Percentiles rank a stretch among this genome's conserved stretches.
Conservation (phyloP, 2,888 invertebrate genomes). For the Pasiphila rectangulata region DNA sequence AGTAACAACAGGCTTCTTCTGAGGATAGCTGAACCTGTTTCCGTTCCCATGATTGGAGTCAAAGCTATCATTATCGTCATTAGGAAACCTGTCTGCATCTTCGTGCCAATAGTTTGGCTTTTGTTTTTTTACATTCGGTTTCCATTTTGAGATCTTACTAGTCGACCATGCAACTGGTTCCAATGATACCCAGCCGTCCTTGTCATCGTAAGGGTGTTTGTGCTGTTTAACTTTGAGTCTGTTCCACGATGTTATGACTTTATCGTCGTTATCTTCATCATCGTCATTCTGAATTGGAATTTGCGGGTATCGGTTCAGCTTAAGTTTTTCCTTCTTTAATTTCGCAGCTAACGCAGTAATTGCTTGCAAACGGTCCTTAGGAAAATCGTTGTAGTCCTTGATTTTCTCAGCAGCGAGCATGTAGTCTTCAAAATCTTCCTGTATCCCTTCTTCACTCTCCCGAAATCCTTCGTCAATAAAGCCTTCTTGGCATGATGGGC, state of each 20-base stretch:
- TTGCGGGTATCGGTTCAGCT: slow-evolving; percentile 42
- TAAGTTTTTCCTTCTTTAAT: slow-evolving; percentile 70
- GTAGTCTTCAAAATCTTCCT: slow-evolving; percentile 81
- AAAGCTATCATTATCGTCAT: slow-evolving; percentile 38
- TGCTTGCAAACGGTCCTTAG: slow-evolving; percentile 68
- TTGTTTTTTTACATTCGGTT: slow-evolving; percentile 82
- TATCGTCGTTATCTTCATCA: slow-evolving; percentile 47
- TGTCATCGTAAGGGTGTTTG: slow-evolving; percentile 84
- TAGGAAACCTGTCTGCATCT: slow-evolving; percentile 56
- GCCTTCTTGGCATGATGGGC: slow-evolving; percentile 70
- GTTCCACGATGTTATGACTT: slow-evolving; percentile 75
- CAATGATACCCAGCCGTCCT: slow-evolving; percentile 88
- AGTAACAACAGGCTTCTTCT: slow-evolving; percentile 56
- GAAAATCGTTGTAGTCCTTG: slow-evolving; percentile 62
- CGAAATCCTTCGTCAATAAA: slow-evolving; percentile 52
- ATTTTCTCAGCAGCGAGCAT: slow-evolving; percentile 82
- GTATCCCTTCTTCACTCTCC: slow-evolving; percentile 62
- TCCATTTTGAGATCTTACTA: slow-evolving; percentile 90
- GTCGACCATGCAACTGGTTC: slow-evolving; percentile 90
- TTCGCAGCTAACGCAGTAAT: slow-evolving; percentile 70
- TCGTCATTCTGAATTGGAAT: slow-evolving; percentile 40
- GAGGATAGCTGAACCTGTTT: slow-evolving; percentile 52
- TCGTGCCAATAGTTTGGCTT: slow-evolving; percentile 71
- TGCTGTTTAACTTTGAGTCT: slow-evolving; percentile 77
- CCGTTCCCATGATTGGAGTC: slow-evolving; percentile 49